Percentiles rank a stretch among this genome's conserved stretches.
These are phyloP conservation scores for Catagonus wagneri DNA, from an alignment of 2,113 vertebrate genomes.

Conservation along the genomic window DNA sequence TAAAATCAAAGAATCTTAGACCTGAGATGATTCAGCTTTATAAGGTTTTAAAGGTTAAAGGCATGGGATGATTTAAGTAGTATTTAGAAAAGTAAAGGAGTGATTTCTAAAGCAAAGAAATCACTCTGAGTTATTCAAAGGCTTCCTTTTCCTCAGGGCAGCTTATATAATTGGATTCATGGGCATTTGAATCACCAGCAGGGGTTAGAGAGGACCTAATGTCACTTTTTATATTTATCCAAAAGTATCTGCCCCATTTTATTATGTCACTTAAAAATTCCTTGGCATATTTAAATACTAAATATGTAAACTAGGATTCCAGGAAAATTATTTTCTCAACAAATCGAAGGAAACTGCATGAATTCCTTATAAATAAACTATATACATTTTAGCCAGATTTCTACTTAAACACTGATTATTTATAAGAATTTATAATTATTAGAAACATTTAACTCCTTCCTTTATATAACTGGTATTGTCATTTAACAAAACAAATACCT, in stretches of 20 bases:
- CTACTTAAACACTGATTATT: not conserved
- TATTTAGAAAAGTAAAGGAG: slow-evolving; percentile 54
- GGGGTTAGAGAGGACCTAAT: slow-evolving; percentile 5
- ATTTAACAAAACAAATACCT: not conserved
- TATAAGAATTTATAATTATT: not conserved
- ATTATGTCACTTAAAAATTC: slow-evolving; percentile 33
- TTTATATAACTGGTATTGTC: not conserved
- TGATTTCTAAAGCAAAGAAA: slow-evolving; percentile 70
- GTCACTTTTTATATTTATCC: slow-evolving; percentile 35
- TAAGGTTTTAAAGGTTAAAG: slow-evolving; percentile 62
- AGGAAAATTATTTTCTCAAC: not conserved
- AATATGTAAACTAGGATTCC: not conserved
- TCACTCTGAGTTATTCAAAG: slow-evolving; percentile 71
- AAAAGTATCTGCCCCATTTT: slow-evolving; percentile 56
- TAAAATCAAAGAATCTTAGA: slow-evolving; percentile 65
- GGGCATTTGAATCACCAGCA: slow-evolving; percentile 33
- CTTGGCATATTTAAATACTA: slow-evolving; percentile 40
- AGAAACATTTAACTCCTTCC: not conserved
- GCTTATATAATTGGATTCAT: slow-evolving; percentile 62
- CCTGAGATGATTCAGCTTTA: slow-evolving; percentile 43
- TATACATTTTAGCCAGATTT: not conserved
- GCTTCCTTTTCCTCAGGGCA: slow-evolving; percentile 57
- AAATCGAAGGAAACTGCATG: not conserved
- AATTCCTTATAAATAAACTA: not conserved
- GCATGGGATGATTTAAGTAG: slow-evolving; percentile 52